Conservation (phyloP, 2,113 vertebrate genomes). For the Gnathonemus echidnorhynchus region DNA sequence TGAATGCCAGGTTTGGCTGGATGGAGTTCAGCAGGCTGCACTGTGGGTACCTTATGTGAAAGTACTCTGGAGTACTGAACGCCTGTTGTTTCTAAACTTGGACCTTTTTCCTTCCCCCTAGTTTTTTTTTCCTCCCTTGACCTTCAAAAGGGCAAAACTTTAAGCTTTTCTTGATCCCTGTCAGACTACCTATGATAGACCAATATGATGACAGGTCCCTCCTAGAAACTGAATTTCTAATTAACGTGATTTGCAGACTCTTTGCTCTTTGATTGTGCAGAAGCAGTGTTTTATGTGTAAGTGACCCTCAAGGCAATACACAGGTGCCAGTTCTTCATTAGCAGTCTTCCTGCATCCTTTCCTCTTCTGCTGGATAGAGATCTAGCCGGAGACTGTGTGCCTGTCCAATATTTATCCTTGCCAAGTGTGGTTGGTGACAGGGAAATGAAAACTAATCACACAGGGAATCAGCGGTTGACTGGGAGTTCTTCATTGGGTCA, state of each 20-base stretch:
- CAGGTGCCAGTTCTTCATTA: conserved; percentile 17
- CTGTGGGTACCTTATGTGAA: conserved; percentile 39
- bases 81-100: conserved; percentile 12
- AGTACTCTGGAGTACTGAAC: conserved; percentile 33
- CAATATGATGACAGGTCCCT: not conserved
- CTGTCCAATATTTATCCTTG: conserved; percentile 5
- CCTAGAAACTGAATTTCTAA: not conserved
- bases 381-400: not conserved
- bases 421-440: not conserved
- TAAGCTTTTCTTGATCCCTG: not conserved
- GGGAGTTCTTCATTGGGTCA: not conserved
- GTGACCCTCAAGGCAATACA: not conserved
- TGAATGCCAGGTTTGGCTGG: conserved; percentile 45
- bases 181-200: not conserved
- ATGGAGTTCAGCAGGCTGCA: conserved; percentile 41
- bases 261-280: not conserved
- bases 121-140: not conserved
- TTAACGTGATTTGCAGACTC: not conserved
- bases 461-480: not conserved
- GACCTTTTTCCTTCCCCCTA: conserved; percentile 3
- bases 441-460: not conserved
- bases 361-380: not conserved
- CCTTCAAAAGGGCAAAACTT: conserved; percentile 10
- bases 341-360: conserved; percentile 6
- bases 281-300: not conserved